phyloP scores from a whole-genome alignment of 2,888 invertebrate species.

The Lycophotia porphyrea region DNA sequence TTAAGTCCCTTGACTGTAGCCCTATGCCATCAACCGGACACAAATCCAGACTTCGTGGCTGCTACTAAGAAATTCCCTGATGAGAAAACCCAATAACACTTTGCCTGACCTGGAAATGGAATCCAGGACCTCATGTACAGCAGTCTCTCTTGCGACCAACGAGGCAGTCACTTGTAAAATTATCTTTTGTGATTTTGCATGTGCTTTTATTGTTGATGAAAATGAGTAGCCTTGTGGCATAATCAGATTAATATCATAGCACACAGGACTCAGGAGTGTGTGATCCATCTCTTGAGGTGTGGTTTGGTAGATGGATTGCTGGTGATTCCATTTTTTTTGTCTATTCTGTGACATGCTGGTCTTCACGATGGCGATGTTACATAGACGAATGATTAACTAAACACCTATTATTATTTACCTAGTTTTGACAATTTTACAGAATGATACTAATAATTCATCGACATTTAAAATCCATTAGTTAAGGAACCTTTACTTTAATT shows the following conservation, averaged over 20 bases:
- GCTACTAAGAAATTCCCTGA: too few relatives aligned
- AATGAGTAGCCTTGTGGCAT: not conserved
- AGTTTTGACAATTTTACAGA: not conserved
- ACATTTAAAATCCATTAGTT: conserved; percentile 19
- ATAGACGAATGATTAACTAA: not conserved
- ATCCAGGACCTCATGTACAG: too few relatives aligned
- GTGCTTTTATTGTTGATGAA: not conserved
- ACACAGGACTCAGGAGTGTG: not conserved
- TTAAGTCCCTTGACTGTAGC: too few relatives aligned
- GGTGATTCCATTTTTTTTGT: not conserved
- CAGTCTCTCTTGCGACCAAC: too few relatives aligned
- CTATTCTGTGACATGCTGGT: not conserved
- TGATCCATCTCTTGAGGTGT: not conserved
- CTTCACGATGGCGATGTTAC: not conserved
- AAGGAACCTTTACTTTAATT: not conserved
- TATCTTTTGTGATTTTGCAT: not conserved
- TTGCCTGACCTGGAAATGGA: too few relatives aligned
- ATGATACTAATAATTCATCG: not conserved
- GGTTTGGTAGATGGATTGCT: not conserved
- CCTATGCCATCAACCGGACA: not conserved
- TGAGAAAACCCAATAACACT: too few relatives aligned
- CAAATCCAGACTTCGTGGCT: too few relatives aligned
- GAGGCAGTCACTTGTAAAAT: not conserved
- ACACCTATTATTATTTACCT: not conserved
- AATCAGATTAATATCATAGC: not conserved